Evolutionary conservation across 2,888 invertebrate genomes (phyloP), one percentile per base, ranked within the genome.

Genomic region (Selenia dentaria): DNA sequence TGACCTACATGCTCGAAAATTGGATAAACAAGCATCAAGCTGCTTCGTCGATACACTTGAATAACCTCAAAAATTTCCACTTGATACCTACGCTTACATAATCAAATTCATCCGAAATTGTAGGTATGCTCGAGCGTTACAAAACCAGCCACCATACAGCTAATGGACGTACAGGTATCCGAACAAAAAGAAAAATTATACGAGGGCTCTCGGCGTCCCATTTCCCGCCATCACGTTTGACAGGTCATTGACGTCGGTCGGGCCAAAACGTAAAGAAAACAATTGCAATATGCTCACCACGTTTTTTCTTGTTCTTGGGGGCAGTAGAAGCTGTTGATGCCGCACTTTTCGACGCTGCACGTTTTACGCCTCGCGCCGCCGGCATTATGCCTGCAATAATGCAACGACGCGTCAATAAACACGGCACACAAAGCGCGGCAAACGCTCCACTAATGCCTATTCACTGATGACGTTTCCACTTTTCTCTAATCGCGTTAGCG

Each of bases 181-280:
- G 41, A 46, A 46, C 59, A 64, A 67, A 52, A 67, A 50, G 51
- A 56, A 55, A 59, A 67, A 62, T 55, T 51, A 35, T 44, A 59
- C 55, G 41, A 61, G 51, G 53, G 51, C 62, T 39, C 55, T 63
- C 18, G 32, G 37, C 43, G 16, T 46, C 33, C 10, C 16, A 31
- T 87, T 90, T 90, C 89, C 89, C 89, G 90, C 90, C 89, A 89
- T 88, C 70, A 70, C 72, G 64, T 82, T 85, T 89, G 89, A 88
- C 87, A 89, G 89, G 87, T 88, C 89, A 88, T 83, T 89, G 89
- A 88, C 89, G 81, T 88, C 4, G n/a, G 16, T 16, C 75, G 78
- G 51, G 65, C 64, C 62, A 67, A 80, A 78, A 79, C 72, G 80
- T 74, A 86, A 87, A 83, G 86, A 89, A 88, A 88, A 88, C 86